Evolutionary conservation across 2,797 vertebrate species (phyloP).

Genomic region (Karalla daura): DNA sequence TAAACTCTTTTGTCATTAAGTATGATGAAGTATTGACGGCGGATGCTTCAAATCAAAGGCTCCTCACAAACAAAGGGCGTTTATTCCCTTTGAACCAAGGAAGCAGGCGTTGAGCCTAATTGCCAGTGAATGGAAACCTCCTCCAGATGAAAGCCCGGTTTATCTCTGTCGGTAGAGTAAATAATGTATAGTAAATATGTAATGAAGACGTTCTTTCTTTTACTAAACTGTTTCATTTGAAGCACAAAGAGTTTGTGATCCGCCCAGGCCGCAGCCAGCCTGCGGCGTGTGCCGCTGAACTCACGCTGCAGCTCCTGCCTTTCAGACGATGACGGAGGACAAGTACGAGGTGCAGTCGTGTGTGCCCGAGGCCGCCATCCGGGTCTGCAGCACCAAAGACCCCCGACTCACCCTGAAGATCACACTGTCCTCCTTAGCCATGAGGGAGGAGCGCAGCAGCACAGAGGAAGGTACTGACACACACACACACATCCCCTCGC

Average conservation of each 20-base stretch:
- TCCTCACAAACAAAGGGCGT: not conserved
- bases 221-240: not conserved
- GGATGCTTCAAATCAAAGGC: not conserved
- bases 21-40: too few relatives aligned
- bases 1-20: not conserved
- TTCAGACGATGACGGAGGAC: conserved; percentile 93
- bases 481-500: not conserved
- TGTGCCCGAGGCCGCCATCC: conserved; percentile 89
- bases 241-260: not conserved
- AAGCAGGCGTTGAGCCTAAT: too few relatives aligned
- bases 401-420: conserved; percentile 91
- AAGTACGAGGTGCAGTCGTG: conserved; percentile 89
- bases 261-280: too few relatives aligned
- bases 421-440: conserved; percentile 90
- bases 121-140: too few relatives aligned
- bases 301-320: conserved; percentile 53
- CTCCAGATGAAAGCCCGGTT: not conserved
- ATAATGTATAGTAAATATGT: not conserved
- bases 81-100: not conserved
- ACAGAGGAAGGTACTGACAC: conserved; percentile 86
- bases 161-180: not conserved
- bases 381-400: conserved; percentile 88
- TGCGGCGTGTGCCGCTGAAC: conserved; percentile 19
- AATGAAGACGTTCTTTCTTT: too few relatives aligned
- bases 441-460: conserved; percentile 88